Percentiles rank a stretch among this genome's conserved stretches.
These are phyloP conservation scores for Endomychus coccineus DNA, from an alignment of 2,888 invertebrate genomes.

Conservation along the genomic window DNA sequence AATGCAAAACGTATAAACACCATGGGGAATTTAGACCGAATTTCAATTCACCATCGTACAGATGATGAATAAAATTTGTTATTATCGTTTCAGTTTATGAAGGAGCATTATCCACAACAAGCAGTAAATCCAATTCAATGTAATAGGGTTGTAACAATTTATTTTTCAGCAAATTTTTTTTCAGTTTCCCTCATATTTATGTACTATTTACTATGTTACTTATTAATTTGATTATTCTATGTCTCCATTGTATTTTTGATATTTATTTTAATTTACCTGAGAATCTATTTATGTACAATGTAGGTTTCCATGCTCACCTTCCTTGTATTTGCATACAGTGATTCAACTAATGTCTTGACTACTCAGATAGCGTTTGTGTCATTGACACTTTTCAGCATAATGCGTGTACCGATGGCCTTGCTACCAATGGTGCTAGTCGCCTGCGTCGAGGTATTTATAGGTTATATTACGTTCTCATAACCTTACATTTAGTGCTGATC, in stretches of 20 bases:
- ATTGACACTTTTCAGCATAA: constrained; percentile 77
- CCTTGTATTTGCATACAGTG: constrained; percentile 63
- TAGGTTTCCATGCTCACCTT: constrained; percentile 81
- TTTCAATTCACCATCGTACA: too few relatives aligned
- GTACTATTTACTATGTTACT: neutral
- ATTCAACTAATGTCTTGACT: constrained; percentile 57
- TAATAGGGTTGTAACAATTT: too few relatives aligned
- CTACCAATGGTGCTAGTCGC: constrained; percentile 70
- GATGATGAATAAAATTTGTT: too few relatives aligned
- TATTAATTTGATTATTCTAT: neutral
- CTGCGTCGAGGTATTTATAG: constrained; percentile 61
- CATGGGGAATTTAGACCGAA: too few relatives aligned
- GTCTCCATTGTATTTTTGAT: too few relatives aligned
- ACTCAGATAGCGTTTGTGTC: constrained; percentile 81
- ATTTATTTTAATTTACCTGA: too few relatives aligned
- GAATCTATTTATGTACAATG: too few relatives aligned
- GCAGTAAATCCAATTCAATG: too few relatives aligned
- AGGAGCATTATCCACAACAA: too few relatives aligned
- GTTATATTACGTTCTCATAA: neutral
- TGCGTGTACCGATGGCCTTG: constrained; percentile 78
- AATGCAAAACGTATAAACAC: too few relatives aligned
- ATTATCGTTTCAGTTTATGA: too few relatives aligned
- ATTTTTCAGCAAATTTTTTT: too few relatives aligned
- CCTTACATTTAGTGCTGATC: constrained; percentile 27
- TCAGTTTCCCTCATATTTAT: neutral